These are phyloP conservation scores for Cephalopholis sonnerati DNA, from an alignment of 2,113 vertebrate genomes.

Conservation along the genomic window DNA sequence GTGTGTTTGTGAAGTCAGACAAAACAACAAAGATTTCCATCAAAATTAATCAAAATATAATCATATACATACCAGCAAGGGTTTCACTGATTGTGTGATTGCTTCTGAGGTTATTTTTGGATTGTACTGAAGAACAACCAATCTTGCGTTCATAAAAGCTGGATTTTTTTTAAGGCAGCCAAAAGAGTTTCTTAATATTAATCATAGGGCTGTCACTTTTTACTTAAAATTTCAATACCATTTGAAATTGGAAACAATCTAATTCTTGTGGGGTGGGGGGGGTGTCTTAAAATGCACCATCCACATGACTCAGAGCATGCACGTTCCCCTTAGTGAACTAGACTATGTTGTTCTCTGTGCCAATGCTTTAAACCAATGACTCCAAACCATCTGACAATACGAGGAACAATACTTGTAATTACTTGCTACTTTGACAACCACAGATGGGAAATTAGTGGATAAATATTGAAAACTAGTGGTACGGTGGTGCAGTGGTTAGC, in stretches of 20 bases:
- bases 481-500: too few species aligned
- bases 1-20: not conserved
- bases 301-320: not conserved
- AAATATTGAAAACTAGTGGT: too few species aligned
- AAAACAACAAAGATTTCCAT: slow-evolving; percentile 6
- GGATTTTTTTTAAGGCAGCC: not conserved
- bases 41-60: not conserved
- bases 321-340: not conserved
- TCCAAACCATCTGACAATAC: not conserved
- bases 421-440: too few species aligned
- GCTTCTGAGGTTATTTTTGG: not conserved
- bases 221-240: not conserved
- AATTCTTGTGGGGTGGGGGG: not conserved
- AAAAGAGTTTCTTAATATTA: not conserved
- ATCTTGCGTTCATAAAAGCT: not conserved
- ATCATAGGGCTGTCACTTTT: not conserved
- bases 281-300: not conserved
- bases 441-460: too few species aligned
- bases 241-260: not conserved
- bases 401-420: too few species aligned
- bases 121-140: not conserved
- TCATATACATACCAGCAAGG: not conserved
- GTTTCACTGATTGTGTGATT: not conserved
- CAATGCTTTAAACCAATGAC: not conserved
- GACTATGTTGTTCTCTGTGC: too few species aligned